Evolutionary conservation across 1,140 invertebrate genomes (phyloP), one percentile per base, ranked within the genome.

Genomic region (Mycetomoellerius zeteki): DNA sequence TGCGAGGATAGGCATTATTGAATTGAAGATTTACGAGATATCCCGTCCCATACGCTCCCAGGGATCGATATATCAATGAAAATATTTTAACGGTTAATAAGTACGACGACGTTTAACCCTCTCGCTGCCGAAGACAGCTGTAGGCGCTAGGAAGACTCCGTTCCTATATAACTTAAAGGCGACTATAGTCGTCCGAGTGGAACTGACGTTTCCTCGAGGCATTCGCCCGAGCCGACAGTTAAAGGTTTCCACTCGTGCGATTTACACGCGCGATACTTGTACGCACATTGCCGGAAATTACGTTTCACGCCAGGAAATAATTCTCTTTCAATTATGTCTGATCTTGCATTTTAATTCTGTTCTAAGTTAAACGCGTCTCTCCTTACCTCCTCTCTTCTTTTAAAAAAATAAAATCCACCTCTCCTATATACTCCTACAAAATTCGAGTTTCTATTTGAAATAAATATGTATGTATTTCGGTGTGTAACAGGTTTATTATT

Each of bases 201-300:
- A 81, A 81, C 77, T 71, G 64, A 81, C 77, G 30, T 71, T 81
- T 81, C 64, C 77, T 81, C 77, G 47, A 58, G 77, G 77, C 77
- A 21, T 33, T 71, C 62, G 77, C 30, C 77, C 77, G 77, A 81
- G 50, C 64, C 64, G 77, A 69, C 47, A 69, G 77, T 54, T 69
- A 69, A 37, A 67, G 50, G 30, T 71, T 81, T 81, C 77, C 58
- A 54, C 50, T 69, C 77, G 19, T 10, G 30, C 77, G 77, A 80
- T 80, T 65, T 52, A 37, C 77, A 67, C 77, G 62, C 43, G 60
- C 76, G 27, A 50, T 52, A 47, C 30, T 21, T 62, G 64, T 69
- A 81, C 64, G 50, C 77, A 81, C 62, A 43, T 81, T 37, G 47
- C 30, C 62, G 77, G 77, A 81, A 81, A 56, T 81, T 81, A 37